phyloP scores from a whole-genome alignment of 2,888 invertebrate genomes.

The Synergus gifuensis region DNA sequence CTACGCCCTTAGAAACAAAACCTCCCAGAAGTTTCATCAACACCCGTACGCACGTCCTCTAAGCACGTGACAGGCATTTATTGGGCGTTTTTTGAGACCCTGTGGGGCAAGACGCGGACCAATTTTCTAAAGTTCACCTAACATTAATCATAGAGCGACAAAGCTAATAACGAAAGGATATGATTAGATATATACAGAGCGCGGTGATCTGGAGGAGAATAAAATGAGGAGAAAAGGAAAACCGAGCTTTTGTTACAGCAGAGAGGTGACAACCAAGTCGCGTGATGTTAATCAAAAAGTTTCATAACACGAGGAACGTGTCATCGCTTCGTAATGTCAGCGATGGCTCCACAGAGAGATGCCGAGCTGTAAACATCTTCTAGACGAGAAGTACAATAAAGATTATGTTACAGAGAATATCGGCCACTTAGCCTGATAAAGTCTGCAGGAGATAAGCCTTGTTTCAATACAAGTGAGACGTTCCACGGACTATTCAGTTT shows the following conservation, averaged over 20 bases:
- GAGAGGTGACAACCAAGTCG: slow-evolving; percentile 46
- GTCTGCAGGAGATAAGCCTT: slow-evolving; percentile 16
- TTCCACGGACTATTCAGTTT: not conserved
- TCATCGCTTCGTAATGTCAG: slow-evolving; percentile 43
- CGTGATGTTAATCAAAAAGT: slow-evolving; percentile 54
- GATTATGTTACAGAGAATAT: slow-evolving; percentile 32
- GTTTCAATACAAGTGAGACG: slow-evolving; percentile 1
- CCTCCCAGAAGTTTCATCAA: slow-evolving; percentile 70
- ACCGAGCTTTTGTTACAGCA: slow-evolving; percentile 49
- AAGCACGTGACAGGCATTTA: slow-evolving; percentile 76
- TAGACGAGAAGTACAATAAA: slow-evolving; percentile 34
- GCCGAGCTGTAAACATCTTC: slow-evolving; percentile 21
- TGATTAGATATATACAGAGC: slow-evolving; percentile 46
- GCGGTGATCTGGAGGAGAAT: not conserved
- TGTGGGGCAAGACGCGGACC: slow-evolving; percentile 60
- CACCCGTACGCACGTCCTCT: slow-evolving; percentile 68
- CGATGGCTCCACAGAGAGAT: slow-evolving; percentile 7
- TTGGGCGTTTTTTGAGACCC: slow-evolving; percentile 57
- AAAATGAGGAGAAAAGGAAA: not conserved
- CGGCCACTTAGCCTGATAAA: slow-evolving; percentile 19
- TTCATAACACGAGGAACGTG: slow-evolving; percentile 50
- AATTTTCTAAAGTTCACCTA: slow-evolving; percentile 69
- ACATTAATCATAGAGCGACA: slow-evolving; percentile 56
- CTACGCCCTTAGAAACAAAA: slow-evolving; percentile 55
- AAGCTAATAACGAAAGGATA: slow-evolving; percentile 56